Conservation (phyloP, 2,113 vertebrate species). For the Notarius quadriscutis region DNA sequence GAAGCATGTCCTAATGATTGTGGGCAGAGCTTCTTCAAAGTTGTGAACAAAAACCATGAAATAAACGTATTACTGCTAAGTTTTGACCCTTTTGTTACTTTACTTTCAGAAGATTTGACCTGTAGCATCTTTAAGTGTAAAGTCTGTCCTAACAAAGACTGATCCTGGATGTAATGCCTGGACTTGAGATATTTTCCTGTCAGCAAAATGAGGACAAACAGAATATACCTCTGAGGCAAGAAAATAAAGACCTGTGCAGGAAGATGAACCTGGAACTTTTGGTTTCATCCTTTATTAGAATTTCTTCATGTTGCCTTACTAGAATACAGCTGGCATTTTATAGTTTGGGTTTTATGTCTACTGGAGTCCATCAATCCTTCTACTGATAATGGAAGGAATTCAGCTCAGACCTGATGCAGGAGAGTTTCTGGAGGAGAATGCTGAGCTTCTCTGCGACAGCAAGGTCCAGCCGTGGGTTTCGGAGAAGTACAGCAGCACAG, state of each 20-base stretch:
- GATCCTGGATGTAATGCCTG: too few species aligned
- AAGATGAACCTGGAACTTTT: background rate
- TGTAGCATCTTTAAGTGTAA: too few species aligned
- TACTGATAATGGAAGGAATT: background rate
- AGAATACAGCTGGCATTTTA: background rate
- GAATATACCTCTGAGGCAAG: too few species aligned
- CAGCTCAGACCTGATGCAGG: conserved; percentile 80
- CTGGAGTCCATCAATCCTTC: background rate
- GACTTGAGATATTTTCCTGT: too few species aligned
- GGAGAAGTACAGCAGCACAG: conserved; percentile 78
- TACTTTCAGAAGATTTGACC: background rate
- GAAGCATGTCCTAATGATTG: background rate
- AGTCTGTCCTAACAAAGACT: background rate
- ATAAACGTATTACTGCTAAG: background rate
- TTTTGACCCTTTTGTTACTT: background rate
- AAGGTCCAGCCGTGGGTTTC: conserved; percentile 75
- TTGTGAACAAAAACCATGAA: background rate
- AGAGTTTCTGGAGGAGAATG: conserved; percentile 89
- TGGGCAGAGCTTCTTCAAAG: background rate
- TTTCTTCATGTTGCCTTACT: background rate
- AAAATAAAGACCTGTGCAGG: background rate
- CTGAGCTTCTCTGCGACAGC: conserved; percentile 82
- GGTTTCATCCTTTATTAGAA: background rate
- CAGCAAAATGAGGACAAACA: too few species aligned
- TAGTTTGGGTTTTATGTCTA: background rate